Percentiles rank a stretch among this genome's conserved stretches.
phyloP scores from a whole-genome alignment of 2,797 vertebrate species.

The Acipenser oxyrinchus region DNA sequence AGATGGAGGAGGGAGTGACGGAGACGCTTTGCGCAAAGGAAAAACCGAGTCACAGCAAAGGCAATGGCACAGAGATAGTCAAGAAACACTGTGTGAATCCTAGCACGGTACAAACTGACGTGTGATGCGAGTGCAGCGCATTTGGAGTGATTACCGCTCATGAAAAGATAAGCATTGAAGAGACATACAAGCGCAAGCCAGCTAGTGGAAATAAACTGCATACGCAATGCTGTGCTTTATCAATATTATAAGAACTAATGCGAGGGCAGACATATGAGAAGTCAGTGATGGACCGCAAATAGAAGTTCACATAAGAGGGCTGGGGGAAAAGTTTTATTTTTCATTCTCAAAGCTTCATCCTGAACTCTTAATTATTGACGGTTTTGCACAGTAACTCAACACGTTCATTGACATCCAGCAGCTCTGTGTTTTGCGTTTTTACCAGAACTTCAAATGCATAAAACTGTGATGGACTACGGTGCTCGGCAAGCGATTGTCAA shows the following conservation, averaged over 20 bases:
- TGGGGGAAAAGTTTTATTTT: too few species aligned
- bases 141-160: not conserved
- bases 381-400: too few species aligned
- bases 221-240: not conserved
- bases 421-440: too few species aligned
- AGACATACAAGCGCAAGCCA: not conserved
- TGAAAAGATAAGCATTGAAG: not conserved
- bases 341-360: too few species aligned
- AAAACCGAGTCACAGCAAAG: constrained; percentile 80
- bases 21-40: constrained; percentile 89
- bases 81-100: constrained; percentile 87
- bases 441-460: too few species aligned
- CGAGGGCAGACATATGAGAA: not conserved
- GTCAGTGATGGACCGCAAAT: too few species aligned
- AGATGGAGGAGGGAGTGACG: constrained; percentile 97
- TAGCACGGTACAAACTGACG: constrained; percentile 94
- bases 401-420: too few species aligned
- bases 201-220: not conserved
- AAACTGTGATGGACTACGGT: too few species aligned
- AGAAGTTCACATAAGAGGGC: too few species aligned
- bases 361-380: too few species aligned
- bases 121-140: constrained; percentile 59
- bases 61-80: constrained; percentile 84
- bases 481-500: too few species aligned
- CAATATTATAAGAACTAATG: constrained; percentile 1